Conservation (phyloP, 2,797 vertebrate genomes). For the Gadopsis marmoratus region DNA sequence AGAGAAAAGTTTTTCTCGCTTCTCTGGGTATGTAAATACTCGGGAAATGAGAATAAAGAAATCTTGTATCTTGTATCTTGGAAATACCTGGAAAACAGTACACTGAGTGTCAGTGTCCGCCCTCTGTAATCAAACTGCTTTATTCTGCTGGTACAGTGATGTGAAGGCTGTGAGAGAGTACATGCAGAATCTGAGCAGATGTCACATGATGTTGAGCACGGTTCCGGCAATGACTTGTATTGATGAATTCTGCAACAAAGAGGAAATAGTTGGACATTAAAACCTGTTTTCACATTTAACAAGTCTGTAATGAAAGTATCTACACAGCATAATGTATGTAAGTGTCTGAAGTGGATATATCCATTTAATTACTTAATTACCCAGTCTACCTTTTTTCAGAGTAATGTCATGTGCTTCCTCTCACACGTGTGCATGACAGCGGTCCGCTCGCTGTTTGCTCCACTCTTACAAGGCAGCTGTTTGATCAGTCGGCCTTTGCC, state of each 20-base stretch:
- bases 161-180: background rate
- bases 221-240: background rate
- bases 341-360: background rate
- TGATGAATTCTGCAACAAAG: background rate
- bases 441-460: background rate
- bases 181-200: background rate
- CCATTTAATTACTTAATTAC: background rate
- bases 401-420: background rate
- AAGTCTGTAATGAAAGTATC: background rate
- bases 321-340: background rate
- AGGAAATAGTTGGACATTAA: background rate
- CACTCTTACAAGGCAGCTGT: background rate
- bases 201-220: no score
- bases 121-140: background rate
- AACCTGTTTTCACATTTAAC: background rate
- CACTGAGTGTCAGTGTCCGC: background rate
- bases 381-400: background rate
- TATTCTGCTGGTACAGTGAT: background rate
- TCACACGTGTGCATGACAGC: background rate
- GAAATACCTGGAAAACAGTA: background rate
- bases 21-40: no score
- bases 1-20: no score
- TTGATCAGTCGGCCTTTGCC: conserved; percentile 6
- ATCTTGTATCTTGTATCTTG: no score
- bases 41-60: no score